Base-by-base conservation (phyloP, 2,888 invertebrate species). In the Ochlodes sylvanus region DNA sequence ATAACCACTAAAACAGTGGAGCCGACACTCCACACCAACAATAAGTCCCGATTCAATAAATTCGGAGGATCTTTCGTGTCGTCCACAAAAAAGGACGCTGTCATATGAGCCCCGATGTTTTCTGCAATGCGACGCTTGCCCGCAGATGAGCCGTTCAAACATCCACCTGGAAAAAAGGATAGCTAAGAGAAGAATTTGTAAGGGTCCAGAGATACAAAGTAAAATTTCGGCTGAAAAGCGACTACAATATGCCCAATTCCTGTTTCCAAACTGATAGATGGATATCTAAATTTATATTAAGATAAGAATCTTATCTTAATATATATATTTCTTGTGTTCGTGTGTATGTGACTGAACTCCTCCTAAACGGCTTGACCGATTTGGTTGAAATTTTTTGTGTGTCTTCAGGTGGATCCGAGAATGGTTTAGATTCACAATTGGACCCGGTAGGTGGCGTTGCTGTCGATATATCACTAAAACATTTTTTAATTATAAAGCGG, bases 111-210 rank as follows among this genome's bases (percentile, higher is more conserved):
- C 14, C 88, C 79, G 61, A 90, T 81, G 73, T 88, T 92, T 62
- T 94, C 94, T 17, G 96, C 94, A 72, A 96, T 96, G 72, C 96
- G 94, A 54, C 96, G 93, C 79, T 96, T 96, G 7, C 96, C 96
- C 42, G 96, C 96, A 44, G 96, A 95, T 19, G 96, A 95, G 2
- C 95, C 94, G 83, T 95, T 96, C 73, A 95, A 94, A 83, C 96
- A 96, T 75, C 96, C 95, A 78, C 96, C 96, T 96, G 79, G n/a
- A n/a, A 75, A 57, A 56, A 12, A 64, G 9, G 12, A 19, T 52
- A 19, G 15, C 9, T 41, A 14, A 17, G 21, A 52, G 0, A 14
- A 52, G 50, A 50, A 50, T 50, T 15, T 50, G 6, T 19, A 19
- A 17, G 6, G 14, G 14, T 27, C 12, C 6, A 52, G 19, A 17